These are phyloP conservation scores for Helicoverpa assulta DNA, from an alignment of 2,888 invertebrate species.

Conservation along the genomic window DNA sequence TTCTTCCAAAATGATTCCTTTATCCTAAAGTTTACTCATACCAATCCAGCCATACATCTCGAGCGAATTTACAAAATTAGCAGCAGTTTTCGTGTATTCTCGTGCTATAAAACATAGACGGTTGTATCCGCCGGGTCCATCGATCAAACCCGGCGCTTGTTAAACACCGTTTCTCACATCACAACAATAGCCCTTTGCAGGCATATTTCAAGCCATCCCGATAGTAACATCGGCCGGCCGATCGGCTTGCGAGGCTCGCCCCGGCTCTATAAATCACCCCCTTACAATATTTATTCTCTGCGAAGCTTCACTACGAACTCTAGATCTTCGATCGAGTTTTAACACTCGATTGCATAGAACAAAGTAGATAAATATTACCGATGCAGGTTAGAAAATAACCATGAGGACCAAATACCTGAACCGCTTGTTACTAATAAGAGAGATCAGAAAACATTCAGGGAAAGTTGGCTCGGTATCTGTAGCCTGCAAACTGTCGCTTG, in stretches of 20 bases:
- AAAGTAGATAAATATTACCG: slow-evolving; percentile 47
- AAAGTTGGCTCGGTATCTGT: slow-evolving; percentile 30
- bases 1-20: slow-evolving; percentile 35
- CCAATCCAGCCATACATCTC: slow-evolving; percentile 52
- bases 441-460: slow-evolving; percentile 39
- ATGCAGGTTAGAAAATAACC: slow-evolving; percentile 39
- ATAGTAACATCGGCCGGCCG: slow-evolving; percentile 85
- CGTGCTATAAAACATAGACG: slow-evolving; percentile 78
- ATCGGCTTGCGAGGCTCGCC: slow-evolving; percentile 81
- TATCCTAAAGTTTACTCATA: slow-evolving; percentile 23
- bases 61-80: slow-evolving; percentile 66
- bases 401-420: slow-evolving; percentile 10
- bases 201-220: slow-evolving; percentile 89
- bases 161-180: slow-evolving; percentile 90
- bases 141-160: slow-evolving; percentile 85
- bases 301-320: slow-evolving; percentile 78
- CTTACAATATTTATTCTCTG: slow-evolving; percentile 89
- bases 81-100: slow-evolving; percentile 80
- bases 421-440: slow-evolving; percentile 32
- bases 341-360: slow-evolving; percentile 57
- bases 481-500: slow-evolving; percentile 32
- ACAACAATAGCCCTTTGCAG: slow-evolving; percentile 87
- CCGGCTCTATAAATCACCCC: slow-evolving; percentile 87
- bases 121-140: slow-evolving; percentile 80
- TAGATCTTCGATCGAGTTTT: slow-evolving; percentile 70